Base-by-base conservation (phyloP, 2,888 invertebrate species). In the Ischnus inquisitorius region DNA sequence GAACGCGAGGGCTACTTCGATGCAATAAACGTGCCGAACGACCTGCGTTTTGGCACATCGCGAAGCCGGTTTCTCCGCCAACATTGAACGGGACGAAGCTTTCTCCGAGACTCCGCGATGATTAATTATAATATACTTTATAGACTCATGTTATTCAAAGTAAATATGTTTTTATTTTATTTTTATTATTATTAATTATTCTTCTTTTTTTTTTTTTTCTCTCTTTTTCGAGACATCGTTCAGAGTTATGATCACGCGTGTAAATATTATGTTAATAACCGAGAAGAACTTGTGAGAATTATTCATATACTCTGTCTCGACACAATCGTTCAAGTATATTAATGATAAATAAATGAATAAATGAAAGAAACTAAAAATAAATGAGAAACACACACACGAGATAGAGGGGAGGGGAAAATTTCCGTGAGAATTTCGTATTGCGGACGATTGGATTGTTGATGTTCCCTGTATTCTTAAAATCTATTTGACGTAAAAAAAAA, bases 71-170 rank as follows among this genome's bases (percentile, higher is more conserved):
- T n/a, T n/a, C 68, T 54, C 43, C 43, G 16, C 19, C 19, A 79
- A 48, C 71, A 68, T 88, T 86, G 87, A 90, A 86, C 90, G 88
- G 85, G 87, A 85, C 85, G 86, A 88, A 88, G 88, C 90, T 91
- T 82, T 78, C 72, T 87, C 80, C 84, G 85, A 85, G 60, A 86
- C 87, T 85, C 88, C 87, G 84, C 85, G 82, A 87, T 86, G 72
- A 83, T 54, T 60, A 87, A 88, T 88, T 90, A 88, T 86, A 90
- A 91, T 91, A 91, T 91, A 90, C 91, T 92, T 91, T 91, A 92
- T 91, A 90, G 90, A 89, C 88, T 90, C 90, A 91, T 90, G 92
- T 92, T 91, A 92, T 91, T 88, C 89, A 90, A 85, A 90, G 90
- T 90, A 90, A 91, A 92, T 90, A 88, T 89, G 89, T 91, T 90